Conservation (phyloP, 1,140 invertebrate genomes). For the Diprion similis region DNA sequence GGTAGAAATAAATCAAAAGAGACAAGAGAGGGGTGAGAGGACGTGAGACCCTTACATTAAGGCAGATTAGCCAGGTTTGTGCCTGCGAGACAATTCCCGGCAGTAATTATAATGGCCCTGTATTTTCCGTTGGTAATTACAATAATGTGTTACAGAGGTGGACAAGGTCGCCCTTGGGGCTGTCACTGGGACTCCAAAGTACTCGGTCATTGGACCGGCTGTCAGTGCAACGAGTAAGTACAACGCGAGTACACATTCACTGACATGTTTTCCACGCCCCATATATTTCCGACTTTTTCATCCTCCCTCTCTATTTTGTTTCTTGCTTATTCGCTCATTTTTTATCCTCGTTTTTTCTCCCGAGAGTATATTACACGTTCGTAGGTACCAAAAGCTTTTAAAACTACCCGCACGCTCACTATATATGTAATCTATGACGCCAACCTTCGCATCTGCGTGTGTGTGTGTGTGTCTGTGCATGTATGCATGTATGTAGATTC, state of each 20-base stretch:
- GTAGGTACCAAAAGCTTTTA: no score
- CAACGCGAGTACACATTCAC: background rate
- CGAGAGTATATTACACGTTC: no score
- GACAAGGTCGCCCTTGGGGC: constrained; percentile 59
- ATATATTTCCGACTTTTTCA: no score
- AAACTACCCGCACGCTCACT: no score
- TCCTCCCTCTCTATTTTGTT: no score
- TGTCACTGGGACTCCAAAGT: constrained; percentile 56
- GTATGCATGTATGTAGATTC: no score
- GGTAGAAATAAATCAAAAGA: constrained; percentile 48
- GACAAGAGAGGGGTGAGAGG: constrained; percentile 25
- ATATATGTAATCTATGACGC: no score
- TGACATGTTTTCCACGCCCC: no score
- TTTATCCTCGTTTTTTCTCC: no score
- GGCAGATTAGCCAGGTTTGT: constrained; percentile 59
- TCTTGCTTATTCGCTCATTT: no score
- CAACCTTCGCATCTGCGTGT: no score
- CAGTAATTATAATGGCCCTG: constrained; percentile 58
- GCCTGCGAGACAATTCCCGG: constrained; percentile 42
- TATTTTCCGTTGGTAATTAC: constrained; percentile 61
- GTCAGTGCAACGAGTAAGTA: constrained; percentile 65
- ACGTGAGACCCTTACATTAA: constrained; percentile 46
- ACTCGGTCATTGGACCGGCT: constrained; percentile 62
- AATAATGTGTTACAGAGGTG: constrained; percentile 62
- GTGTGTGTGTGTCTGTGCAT: no score